Base-by-base conservation (phyloP, 2,113 vertebrate species). In the Gallinago undulata region DNA sequence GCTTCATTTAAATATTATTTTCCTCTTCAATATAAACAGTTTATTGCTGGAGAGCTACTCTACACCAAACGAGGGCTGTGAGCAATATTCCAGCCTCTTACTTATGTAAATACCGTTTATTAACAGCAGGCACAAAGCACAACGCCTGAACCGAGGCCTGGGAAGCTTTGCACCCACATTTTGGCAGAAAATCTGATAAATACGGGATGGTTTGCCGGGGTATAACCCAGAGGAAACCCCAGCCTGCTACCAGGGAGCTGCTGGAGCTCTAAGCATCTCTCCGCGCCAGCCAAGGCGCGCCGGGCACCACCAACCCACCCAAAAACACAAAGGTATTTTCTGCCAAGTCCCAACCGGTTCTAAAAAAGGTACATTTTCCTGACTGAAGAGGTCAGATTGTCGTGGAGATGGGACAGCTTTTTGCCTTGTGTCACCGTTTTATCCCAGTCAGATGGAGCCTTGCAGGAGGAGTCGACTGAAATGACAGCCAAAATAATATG, bases 21-120 rank as follows among this genome's bases (percentile, higher is more conserved):
- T 75, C 83, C 90, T 84, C 88, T 75, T 55, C 0, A 4, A 90
- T 59, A 90, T 78, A 87, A 97, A 94, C 92, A 92, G 76, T 72
- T 92, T 94, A 90, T 92, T 33, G 2, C 72, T 94, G 79, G 70
- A 95, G 87, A 96, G 92, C 91, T 89, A 87, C 95, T 96, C 94
- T 56, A 92, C 87, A 56, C 80, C 69, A 63, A 88, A 86, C 0
- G 12, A 95, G 72, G 75, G 90, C 75, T 90, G 72, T 48, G 68
- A 95, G 92, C 86, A 95, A 81, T 80, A 96, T 63, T 93, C 45
- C 79, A 88, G 24, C 90, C 92, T 96, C 93, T 96, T 41, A 95
- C 91, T 87, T 95, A 94, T 91, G 91, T 85, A 93, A 96, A 94
- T 95, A 68, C 6, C 2, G 7, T 80, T 91, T 90, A 88, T 79